phyloP scores from a whole-genome alignment of 2,888 invertebrate genomes.

The Pristionchus maxplancki region DNA sequence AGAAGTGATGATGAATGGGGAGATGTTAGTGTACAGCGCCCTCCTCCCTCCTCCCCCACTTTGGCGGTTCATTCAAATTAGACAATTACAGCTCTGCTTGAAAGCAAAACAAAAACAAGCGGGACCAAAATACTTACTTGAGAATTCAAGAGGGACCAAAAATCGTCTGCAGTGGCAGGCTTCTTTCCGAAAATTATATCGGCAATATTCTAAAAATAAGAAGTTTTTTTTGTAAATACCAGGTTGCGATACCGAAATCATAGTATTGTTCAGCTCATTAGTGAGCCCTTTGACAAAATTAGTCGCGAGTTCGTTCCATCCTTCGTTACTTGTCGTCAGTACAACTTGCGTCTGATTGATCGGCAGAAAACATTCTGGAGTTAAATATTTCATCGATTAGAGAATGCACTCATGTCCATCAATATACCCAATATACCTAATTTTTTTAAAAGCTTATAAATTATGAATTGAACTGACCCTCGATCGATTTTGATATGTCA shows the following conservation, averaged over 20 bases:
- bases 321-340: constrained; percentile 10
- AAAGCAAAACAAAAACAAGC: neutral
- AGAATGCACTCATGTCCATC: no score
- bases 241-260: neutral
- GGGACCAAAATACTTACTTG: neutral
- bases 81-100: neutral
- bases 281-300: neutral
- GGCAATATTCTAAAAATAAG: neutral
- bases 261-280: neutral
- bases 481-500: neutral
- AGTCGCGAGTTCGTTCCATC: constrained; percentile 19
- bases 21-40: neutral
- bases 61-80: neutral
- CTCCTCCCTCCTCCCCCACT: neutral
- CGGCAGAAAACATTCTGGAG: neutral
- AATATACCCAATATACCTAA: neutral
- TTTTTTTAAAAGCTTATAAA: neutral
- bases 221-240: no score
- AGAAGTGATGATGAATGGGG: neutral
- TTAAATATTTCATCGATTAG: no score
- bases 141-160: neutral
- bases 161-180: neutral
- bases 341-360: neutral
- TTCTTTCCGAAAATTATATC: neutral
- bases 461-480: neutral